A percentile compares a stretch with the other conserved stretches of the same genome.
Conservation (phyloP, 2,797 vertebrate species). For the Loriculus beryllinus region DNA sequence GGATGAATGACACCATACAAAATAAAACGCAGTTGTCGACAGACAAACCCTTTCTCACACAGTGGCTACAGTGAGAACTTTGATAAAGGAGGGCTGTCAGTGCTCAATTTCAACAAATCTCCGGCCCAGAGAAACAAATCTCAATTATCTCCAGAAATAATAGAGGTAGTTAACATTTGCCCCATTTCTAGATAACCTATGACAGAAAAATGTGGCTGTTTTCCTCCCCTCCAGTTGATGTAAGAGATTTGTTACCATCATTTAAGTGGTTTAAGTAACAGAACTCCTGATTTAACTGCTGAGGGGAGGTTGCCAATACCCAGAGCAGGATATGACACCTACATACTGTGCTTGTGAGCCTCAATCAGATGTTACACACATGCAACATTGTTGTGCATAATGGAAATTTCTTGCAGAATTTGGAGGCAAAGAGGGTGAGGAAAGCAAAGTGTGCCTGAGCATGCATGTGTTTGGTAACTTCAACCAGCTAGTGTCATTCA, state of each 20-base stretch:
- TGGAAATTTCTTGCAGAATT: background rate
- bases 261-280: background rate
- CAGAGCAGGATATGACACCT: background rate
- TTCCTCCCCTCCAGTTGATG: background rate
- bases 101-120: background rate
- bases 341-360: fast-evolving
- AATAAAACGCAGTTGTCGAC: background rate
- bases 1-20: background rate
- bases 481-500: background rate
- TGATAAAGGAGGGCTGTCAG: background rate
- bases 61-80: background rate
- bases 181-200: background rate
- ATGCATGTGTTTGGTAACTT: background rate
- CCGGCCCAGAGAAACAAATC: background rate
- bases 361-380: background rate
- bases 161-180: background rate
- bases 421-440: background rate
- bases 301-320: background rate
- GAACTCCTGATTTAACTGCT: background rate
- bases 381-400: background rate
- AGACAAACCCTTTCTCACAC: background rate
- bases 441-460: background rate
- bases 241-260: background rate
- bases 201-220: background rate
- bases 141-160: background rate